phyloP scores from a whole-genome alignment of 2,797 vertebrate species.

The Cyprinodon diabolis region DNA sequence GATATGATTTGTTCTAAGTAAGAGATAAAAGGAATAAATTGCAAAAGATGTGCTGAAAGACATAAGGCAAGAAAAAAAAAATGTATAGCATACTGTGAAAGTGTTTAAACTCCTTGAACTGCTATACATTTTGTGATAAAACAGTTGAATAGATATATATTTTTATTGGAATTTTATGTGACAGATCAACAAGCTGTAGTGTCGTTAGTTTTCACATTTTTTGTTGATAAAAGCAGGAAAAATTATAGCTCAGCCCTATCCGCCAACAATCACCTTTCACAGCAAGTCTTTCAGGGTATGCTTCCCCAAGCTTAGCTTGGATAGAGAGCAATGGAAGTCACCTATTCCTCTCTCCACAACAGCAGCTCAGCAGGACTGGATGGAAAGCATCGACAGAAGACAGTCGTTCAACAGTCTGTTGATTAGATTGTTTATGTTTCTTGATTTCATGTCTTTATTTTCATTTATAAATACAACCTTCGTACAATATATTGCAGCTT shows the following conservation, averaged over 20 bases:
- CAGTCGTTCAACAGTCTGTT: background rate
- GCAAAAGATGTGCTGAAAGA: slow-evolving; percentile 10
- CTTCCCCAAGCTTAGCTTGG: background rate
- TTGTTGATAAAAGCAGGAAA: background rate
- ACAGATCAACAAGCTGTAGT: background rate
- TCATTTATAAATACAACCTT: background rate
- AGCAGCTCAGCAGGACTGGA: background rate
- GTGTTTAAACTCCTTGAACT: background rate
- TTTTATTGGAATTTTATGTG: background rate
- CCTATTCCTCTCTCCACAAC: too few species aligned
- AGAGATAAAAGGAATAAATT: slow-evolving; percentile 14
- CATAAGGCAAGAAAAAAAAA: background rate
- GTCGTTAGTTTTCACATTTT: background rate
- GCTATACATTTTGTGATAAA: background rate
- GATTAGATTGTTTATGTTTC: background rate
- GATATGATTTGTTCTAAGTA: slow-evolving; percentile 14
- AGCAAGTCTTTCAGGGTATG: background rate
- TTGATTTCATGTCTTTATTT: too few species aligned
- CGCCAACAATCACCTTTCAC: background rate
- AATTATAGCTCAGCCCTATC: background rate
- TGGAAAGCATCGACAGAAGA: background rate
- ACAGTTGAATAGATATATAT: background rate
- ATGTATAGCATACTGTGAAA: too few species aligned
- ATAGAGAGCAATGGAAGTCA: background rate
- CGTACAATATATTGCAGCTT: background rate